Percentiles rank a stretch among this genome's conserved stretches.
Evolutionary conservation across 2,888 invertebrate species (phyloP).

Genomic region (Brachycybe producta): DNA sequence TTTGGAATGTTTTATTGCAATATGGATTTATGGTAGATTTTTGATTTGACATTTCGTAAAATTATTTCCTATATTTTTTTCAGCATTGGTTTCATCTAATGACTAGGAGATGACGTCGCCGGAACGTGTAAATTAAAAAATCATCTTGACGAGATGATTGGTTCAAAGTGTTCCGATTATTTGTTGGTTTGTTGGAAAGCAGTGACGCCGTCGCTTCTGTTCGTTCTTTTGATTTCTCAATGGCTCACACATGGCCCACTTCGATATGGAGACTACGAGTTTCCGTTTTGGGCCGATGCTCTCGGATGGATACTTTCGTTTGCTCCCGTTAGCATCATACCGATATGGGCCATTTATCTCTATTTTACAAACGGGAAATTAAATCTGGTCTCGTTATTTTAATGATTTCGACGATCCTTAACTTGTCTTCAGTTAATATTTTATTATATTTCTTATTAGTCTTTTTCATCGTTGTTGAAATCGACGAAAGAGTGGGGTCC

Average conservation of each 20-base stretch:
- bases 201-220: neutral
- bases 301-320: neutral
- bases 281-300: neutral
- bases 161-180: neutral
- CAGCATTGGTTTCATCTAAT: neutral
- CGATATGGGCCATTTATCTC: neutral
- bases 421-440: neutral
- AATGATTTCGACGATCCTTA: neutral
- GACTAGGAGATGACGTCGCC: neutral
- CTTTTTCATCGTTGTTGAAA: neutral
- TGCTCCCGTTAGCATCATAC: neutral
- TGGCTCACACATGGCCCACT: neutral
- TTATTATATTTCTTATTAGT: neutral
- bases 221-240: neutral
- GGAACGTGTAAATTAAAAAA: neutral
- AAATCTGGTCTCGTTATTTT: neutral
- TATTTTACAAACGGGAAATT: neutral
- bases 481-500: neutral
- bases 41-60: neutral
- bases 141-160: neutral
- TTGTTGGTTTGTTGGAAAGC: neutral
- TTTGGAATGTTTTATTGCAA: neutral
- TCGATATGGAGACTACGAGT: neutral
- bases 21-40: neutral
- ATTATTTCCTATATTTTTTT: neutral